Base-by-base conservation (phyloP, 2,797 vertebrate genomes). In the Sphenopsis melanotis region DNA sequence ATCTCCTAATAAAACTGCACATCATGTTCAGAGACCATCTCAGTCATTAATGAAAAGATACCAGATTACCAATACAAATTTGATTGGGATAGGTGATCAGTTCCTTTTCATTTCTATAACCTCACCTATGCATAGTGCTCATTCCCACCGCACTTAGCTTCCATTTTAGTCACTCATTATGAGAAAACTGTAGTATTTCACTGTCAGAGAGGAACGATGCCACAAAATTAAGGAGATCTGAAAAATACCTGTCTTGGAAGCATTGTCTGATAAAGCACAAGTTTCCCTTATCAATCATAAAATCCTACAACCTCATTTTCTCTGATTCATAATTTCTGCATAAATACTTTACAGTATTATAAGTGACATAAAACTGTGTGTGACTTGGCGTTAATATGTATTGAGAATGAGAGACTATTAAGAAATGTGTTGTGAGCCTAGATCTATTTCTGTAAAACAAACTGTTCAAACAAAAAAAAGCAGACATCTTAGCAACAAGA, bases 371-470 rank as follows among this genome's bases (percentile, higher is more conserved):
- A 36, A 52, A 74, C 34, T 64, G 15, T 39, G 19, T 82, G 68
- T 89, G 65, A 74, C n/a, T 84, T 83, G 32, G 22, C 20, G 12
- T 83, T 83, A 91, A 87, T 63, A 55, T 26, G 27, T 59, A 64
- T 82, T 20, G 6, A 70, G 92, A 92, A 94, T 44, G 76, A 86
- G 74, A 71, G 50, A 23, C 10, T 46, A 32, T 95, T 90, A 89
- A 85, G 57, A 94, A 87, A 68, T 65, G 0, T 49, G 13, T 36
- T 87, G 49, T 65, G 39, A 93, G 83, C 47, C 27, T 71, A 56
- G 39, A 81, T 84, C 65, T 90, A 59, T 83, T 96, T 90, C 46
- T 92, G 50, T 69, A 93, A 94, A 93, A 87, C 37, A 94, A 90
- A 80, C 32, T 83, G 27, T 76, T 78, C 41, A 92, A 91, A 92